Base-by-base conservation (phyloP, 64 coral and sea anemone species). In the Stichodactyla mertensii region DNA sequence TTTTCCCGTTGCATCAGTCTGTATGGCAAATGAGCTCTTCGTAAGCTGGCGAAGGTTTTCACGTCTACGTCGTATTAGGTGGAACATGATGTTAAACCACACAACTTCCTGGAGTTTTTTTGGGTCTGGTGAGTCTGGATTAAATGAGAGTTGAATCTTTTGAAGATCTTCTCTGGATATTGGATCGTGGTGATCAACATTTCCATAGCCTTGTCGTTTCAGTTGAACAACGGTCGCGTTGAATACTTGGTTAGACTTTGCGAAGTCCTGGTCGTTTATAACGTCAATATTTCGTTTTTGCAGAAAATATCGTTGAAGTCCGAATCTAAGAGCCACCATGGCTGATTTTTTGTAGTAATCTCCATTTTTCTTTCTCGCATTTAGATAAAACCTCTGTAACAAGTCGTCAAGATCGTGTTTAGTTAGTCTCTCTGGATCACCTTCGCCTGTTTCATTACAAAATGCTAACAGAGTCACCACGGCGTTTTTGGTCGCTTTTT, bases 141-240 rank as follows among this genome's bases (percentile, higher is more conserved):
- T 80, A 78, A 90, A 90, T 26, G 85, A 91, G 18, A 77, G 84
- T 61, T 91, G 80, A 23, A 86, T 94, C 81, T 84, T 94, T 77
- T 87, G 78, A 51, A 87, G 84, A 86, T 88, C 87, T 86, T 93
- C 85, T 71, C 85, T 85, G 58, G 79, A 89, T 83, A 89, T 89
- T 28, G 88, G 77, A n/a, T 57, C 52, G 28, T 89, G 84, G 56
- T 87, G 88, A 19, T 89, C 92, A 64, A 93, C 88, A 31, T 78
- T 93, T 27, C 82, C 91, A 85, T 88, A 92, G 77, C 86, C 86
- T 92, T 92, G 86, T 52, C 86, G 83, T 84, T 93, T 93, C 51
- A 86, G 23, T 71, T 89, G 71, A 79, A 81, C 57, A 57, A 88
- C 24, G 15, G 62, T 79, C 13, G 82, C 85, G 15, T 88, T 66